A percentile compares a stretch with the other conserved stretches of the same genome.
Evolutionary conservation across 2,113 vertebrate genomes (phyloP).

Genomic region (Motacilla alba): DNA sequence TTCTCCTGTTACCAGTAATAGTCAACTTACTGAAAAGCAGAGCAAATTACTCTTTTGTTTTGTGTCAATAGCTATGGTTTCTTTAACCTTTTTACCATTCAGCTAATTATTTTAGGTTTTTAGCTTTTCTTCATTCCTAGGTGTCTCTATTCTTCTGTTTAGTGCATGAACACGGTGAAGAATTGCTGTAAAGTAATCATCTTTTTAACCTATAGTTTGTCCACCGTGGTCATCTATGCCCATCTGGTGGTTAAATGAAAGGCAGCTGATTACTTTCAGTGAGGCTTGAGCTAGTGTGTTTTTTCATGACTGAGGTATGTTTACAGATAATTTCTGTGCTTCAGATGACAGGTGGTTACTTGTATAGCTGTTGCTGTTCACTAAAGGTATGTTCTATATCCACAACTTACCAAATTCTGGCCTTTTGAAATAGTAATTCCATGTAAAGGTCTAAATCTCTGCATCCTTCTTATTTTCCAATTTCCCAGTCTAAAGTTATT

Average conservation of each 20-base stretch:
- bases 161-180: not conserved
- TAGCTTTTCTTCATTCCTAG: not conserved
- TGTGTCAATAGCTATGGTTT: not conserved
- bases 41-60: not conserved
- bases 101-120: not conserved
- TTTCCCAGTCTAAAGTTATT: not conserved
- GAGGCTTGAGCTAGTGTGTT: not conserved
- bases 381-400: not conserved
- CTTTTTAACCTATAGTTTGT: not conserved
- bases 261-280: not conserved
- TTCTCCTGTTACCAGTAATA: not conserved
- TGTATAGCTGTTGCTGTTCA: not conserved
- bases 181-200: not conserved
- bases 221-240: not conserved
- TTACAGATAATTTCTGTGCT: not conserved
- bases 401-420: not conserved
- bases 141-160: not conserved
- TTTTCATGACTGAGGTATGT: not conserved
- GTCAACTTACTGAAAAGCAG: not conserved
- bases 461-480: not conserved
- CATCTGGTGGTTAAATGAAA: not conserved
- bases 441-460: not conserved
- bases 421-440: not conserved
- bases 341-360: not conserved
- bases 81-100: not conserved